phyloP scores from a whole-genome alignment of 2,797 vertebrate species.

The Coregonus ussuriensis region DNA sequence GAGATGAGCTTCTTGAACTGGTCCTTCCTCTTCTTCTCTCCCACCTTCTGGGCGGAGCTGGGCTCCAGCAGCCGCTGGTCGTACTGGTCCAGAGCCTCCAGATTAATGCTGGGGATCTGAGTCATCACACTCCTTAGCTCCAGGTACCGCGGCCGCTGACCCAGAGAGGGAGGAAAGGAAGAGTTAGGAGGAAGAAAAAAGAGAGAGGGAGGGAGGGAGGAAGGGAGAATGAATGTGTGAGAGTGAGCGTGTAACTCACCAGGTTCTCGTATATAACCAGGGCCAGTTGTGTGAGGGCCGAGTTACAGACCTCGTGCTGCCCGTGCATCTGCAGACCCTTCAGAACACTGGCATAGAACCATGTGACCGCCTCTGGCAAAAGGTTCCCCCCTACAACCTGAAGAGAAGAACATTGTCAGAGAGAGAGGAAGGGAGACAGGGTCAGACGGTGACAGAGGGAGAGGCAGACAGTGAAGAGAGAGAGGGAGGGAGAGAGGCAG shows the following conservation, averaged over 20 bases:
- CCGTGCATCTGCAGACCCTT: constrained; percentile 90
- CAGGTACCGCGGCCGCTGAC: constrained; percentile 84
- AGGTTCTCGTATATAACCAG: constrained; percentile 92
- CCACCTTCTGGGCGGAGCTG: constrained; percentile 77
- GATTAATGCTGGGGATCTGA: constrained; percentile 88
- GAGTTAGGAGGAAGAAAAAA: constrained; percentile 5
- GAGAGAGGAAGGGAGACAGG: too few species aligned
- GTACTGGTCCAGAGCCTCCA: constrained; percentile 87
- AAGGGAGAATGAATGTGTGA: too few species aligned
- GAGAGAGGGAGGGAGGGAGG: too few species aligned
- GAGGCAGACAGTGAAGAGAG: too few species aligned
- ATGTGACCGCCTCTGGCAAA: constrained; percentile 88
- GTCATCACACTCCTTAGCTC: constrained; percentile 90
- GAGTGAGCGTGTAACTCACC: constrained; percentile 75
- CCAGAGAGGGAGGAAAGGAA: constrained; percentile 7
- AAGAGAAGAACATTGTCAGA: not conserved
- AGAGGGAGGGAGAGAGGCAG: not conserved
- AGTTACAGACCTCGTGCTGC: constrained; percentile 92
- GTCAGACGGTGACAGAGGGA: too few species aligned
- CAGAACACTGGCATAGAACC: constrained; percentile 91
- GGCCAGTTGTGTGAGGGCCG: constrained; percentile 86
- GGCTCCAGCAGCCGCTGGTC: constrained; percentile 87
- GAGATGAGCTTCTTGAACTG: constrained; percentile 93
- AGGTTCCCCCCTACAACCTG: constrained; percentile 88
- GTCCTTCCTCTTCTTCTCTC: constrained; percentile 92